Conservation (phyloP, 2,113 vertebrate species). For the Trematomus loennbergii region DNA sequence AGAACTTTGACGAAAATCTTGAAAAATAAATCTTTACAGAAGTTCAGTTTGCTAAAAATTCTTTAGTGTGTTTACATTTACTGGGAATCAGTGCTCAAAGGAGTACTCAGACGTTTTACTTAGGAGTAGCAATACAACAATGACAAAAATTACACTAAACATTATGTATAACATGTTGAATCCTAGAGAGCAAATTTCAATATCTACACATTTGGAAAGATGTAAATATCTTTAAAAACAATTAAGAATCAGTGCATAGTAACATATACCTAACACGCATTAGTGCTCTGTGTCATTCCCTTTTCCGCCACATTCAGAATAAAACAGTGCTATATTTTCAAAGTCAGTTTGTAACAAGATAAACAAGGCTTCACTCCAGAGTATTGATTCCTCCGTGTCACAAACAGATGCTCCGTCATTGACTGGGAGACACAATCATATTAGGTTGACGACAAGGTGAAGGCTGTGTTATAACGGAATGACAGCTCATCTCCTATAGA, state of each 20-base stretch:
- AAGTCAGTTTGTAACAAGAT: conserved; percentile 65
- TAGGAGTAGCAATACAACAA: not conserved
- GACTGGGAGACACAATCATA: conserved; percentile 67
- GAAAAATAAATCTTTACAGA: not conserved
- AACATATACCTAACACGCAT: not conserved
- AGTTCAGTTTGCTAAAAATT: no score
- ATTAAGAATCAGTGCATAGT: not conserved
- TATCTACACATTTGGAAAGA: not conserved
- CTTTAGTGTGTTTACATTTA: no score
- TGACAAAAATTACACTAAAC: not conserved
- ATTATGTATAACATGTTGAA: not conserved
- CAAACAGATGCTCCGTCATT: conserved; percentile 73
- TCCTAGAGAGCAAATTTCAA: not conserved
- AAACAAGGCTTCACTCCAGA: conserved; percentile 48
- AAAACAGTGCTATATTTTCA: conserved; percentile 54
- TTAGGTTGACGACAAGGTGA: conserved; percentile 71
- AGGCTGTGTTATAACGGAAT: conserved; percentile 63
- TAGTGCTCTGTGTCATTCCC: conserved; percentile 13
- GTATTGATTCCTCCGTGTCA: conserved; percentile 69
- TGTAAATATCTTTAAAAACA: not conserved
- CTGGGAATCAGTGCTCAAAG: not conserved
- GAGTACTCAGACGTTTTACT: no score
- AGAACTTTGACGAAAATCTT: not conserved
- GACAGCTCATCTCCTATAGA: conserved; percentile 46
- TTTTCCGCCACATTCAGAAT: conserved; percentile 30